A percentile compares a stretch with the other conserved stretches of the same genome.
phyloP scores from a whole-genome alignment of 2,797 vertebrate species.

The Channa striata region DNA sequence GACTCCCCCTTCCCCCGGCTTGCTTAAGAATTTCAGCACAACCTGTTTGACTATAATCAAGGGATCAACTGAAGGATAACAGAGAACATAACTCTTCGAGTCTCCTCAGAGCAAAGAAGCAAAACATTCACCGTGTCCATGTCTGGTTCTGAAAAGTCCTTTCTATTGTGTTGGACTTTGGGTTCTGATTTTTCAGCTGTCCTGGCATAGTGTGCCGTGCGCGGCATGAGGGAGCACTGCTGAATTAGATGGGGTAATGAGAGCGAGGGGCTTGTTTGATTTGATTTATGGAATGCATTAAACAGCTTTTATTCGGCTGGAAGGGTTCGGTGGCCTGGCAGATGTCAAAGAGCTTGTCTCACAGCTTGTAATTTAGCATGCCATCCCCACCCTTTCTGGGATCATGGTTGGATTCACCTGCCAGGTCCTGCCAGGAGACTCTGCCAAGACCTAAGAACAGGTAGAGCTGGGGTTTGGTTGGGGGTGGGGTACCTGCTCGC shows the following conservation, averaged over 20 bases:
- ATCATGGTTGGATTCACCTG: slow-evolving; percentile 74
- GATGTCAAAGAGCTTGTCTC: slow-evolving; percentile 62
- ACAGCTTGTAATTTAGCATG: slow-evolving; percentile 58
- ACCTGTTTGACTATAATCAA: slow-evolving; percentile 77
- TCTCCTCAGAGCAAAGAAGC: slow-evolving; percentile 62
- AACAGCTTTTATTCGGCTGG: slow-evolving; percentile 80
- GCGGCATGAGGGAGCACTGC: slow-evolving; percentile 67
- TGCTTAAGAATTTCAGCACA: slow-evolving; percentile 75
- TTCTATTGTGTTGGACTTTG: slow-evolving; percentile 58
- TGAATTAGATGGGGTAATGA: slow-evolving; percentile 73
- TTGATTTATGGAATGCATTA: slow-evolving; percentile 84
- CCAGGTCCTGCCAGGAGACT: slow-evolving; percentile 46
- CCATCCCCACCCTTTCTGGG: slow-evolving; percentile 54
- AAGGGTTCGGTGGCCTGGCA: slow-evolving; percentile 71
- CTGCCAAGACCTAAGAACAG: slow-evolving; percentile 54
- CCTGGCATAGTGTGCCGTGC: slow-evolving; percentile 59
- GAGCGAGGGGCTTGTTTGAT: slow-evolving; percentile 78
- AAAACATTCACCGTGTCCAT: slow-evolving; percentile 51
- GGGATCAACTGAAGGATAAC: slow-evolving; percentile 76
- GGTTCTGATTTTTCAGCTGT: slow-evolving; percentile 70
- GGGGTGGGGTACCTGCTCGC: slow-evolving; percentile 19
- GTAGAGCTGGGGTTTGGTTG: slow-evolving; percentile 11
- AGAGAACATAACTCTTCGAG: slow-evolving; percentile 71
- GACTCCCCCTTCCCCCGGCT: slow-evolving; percentile 70
- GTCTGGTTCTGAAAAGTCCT: slow-evolving; percentile 56